Percentiles rank a stretch among this genome's conserved stretches.
Conservation (phyloP, 1,140 invertebrate species). For the Drosophila kanapiae region DNA sequence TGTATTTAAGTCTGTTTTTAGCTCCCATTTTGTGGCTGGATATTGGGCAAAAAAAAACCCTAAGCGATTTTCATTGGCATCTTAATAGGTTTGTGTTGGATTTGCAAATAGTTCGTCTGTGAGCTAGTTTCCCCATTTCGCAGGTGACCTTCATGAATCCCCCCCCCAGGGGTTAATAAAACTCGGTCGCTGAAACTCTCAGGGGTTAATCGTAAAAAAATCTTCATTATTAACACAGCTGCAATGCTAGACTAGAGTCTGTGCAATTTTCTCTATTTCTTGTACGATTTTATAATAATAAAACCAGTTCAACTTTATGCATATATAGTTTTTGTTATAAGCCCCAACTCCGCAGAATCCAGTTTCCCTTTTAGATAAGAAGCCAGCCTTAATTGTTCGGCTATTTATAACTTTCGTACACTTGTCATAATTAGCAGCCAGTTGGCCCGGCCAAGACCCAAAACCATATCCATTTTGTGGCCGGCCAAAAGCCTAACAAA, state of each 20-base stretch:
- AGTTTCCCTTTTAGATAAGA: conserved; percentile 47
- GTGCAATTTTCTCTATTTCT: conserved; percentile 16
- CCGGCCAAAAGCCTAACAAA: conserved; percentile 58
- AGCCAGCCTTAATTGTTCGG: conserved; percentile 37
- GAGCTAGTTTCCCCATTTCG: conserved; percentile 31
- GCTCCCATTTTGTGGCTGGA: conserved; percentile 17
- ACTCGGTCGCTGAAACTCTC: background rate
- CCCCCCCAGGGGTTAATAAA: conserved; percentile 16
- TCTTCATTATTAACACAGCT: conserved; percentile 6
- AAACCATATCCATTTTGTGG: conserved; percentile 26
- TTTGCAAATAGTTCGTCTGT: conserved; percentile 16
- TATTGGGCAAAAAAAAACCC: conserved; percentile 56
- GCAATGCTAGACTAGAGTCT: conserved; percentile 7
- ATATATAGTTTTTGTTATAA: conserved; percentile 1
- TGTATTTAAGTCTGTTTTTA: conserved; percentile 19
- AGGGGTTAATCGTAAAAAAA: conserved; percentile 12
- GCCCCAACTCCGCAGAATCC: conserved; percentile 5
- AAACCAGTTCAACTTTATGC: conserved; percentile 32
- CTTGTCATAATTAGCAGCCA: conserved; percentile 50
- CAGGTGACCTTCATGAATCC: conserved; percentile 42
- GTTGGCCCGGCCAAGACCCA: conserved; percentile 39
- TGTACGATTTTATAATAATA: conserved; percentile 11
- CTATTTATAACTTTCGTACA: conserved; percentile 37
- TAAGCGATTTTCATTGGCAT: conserved; percentile 56
- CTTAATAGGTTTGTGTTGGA: conserved; percentile 49